Percentiles rank a stretch among this genome's conserved stretches.
phyloP scores from a whole-genome alignment of 2,797 vertebrate species.

The Spea hammondii region DNA sequence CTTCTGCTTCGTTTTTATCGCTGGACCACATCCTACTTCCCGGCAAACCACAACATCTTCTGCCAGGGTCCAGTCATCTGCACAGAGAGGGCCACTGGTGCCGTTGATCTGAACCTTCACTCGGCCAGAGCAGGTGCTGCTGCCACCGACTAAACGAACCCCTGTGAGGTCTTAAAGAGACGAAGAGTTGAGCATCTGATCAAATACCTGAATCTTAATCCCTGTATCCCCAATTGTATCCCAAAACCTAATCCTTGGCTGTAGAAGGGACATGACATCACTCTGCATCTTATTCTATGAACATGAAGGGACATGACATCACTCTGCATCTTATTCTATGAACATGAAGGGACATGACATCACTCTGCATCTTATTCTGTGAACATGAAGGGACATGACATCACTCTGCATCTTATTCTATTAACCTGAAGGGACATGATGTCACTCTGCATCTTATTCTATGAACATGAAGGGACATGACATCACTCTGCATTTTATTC shows the following conservation, averaged over 20 bases:
- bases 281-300: no score
- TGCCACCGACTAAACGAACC: constrained; percentile 42
- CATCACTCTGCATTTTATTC: not conserved
- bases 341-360: no score
- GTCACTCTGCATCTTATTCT: no score
- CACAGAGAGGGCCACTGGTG: constrained; percentile 50
- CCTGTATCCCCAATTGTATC: no score
- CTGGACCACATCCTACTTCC: constrained; percentile 54
- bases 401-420: not conserved
- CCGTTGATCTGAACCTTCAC: constrained; percentile 49
- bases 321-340: no score
- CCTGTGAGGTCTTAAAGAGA: constrained; percentile 16
- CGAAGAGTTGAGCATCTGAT: no score
- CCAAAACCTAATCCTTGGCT: no score
- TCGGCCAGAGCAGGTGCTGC: constrained; percentile 50
- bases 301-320: not conserved
- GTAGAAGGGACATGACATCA: no score
- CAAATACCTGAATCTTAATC: no score
- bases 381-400: not conserved
- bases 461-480: not conserved
- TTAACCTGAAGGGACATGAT: no score
- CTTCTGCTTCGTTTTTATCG: constrained; percentile 6
- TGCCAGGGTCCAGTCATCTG: constrained; percentile 50
- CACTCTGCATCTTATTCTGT: no score
- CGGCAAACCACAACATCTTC: constrained; percentile 55